Percentiles rank a stretch among this genome's conserved stretches.
Evolutionary conservation across 2,888 invertebrate genomes (phyloP).

Genomic region (Microctonus brassicae): DNA sequence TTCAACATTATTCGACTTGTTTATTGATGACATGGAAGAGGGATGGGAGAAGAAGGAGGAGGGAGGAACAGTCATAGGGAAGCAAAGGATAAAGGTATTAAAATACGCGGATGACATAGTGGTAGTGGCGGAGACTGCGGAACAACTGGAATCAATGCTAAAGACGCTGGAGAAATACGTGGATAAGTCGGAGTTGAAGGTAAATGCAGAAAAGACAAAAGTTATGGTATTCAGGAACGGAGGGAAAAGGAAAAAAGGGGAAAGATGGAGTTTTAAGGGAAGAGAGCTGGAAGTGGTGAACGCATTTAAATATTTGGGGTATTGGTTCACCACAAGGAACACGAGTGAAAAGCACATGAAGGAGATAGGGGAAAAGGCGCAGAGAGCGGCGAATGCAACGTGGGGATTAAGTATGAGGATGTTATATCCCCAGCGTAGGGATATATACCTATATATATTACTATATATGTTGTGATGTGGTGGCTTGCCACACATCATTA

Average conservation of each 20-base stretch:
- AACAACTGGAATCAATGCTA: background rate
- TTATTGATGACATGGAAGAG: constrained; percentile 30
- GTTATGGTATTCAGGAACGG: constrained; percentile 1
- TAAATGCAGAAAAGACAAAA: background rate
- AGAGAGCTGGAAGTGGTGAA: background rate
- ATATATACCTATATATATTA: too few species aligned
- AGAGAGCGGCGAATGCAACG: background rate
- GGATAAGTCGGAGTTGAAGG: background rate
- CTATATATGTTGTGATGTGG: too few species aligned
- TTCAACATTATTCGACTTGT: constrained; percentile 34
- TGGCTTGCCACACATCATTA: too few species aligned
- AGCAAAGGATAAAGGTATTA: background rate
- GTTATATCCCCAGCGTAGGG: too few species aligned
- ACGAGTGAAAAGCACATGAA: background rate
- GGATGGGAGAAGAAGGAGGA: constrained; percentile 17
- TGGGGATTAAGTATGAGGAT: background rate
- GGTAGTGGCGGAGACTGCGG: background rate
- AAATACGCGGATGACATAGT: constrained; percentile 8
- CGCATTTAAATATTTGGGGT: background rate
- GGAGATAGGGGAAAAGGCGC: background rate
- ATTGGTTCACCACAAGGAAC: background rate
- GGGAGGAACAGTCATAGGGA: constrained; percentile 25
- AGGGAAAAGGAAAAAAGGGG: background rate
- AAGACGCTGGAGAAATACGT: background rate
- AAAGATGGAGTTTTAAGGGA: background rate